Base-by-base conservation (phyloP, 2,797 vertebrate species). In the Loris lydekkerianus region DNA sequence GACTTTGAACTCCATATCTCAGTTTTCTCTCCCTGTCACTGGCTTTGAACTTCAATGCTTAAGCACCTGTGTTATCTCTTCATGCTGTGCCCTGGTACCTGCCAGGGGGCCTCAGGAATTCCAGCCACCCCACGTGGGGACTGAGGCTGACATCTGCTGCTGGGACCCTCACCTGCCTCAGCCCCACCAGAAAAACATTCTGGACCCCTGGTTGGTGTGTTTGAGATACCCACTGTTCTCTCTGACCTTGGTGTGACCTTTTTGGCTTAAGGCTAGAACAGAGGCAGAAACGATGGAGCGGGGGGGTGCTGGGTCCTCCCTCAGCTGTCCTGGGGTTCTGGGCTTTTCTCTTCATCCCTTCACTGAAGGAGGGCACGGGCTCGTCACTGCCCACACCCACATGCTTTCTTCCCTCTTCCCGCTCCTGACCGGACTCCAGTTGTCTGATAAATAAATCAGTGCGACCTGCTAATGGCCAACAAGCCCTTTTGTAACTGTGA, bases 1-100 rank as follows among this genome's bases (percentile, higher is more conserved):
- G 85, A 75, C 94, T 95, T 95, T 96, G 96, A 94, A 96, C 90
- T 87, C 49, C 0, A 37, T 40, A 77, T 95, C 90, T 94, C 90
- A 29, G 75, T 49, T 89, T 95, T 94, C 94, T 76, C 70, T 89
- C 89, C 60, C 15, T 75, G 90, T 58, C 72, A 25, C 81, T 49
- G 61, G 85, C 96, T 96, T 93, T 95, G 95, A 92, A 78, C 94
- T 77, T 81, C 85, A 63, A 2, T 83, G 49, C 78, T 58, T 53
- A 34, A 0, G 63, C 73, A 73, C 78, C 77, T 10, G 49, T 89
- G 81, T 80, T 73, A 43, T 84, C 89, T 84, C 27, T 27, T 88
- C 43, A 70, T 60, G 49, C 77, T 37, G 43, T 0, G 7, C 53
- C n/a, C 15, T 4, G 49, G 34, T 40, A 40, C 84, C 65, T 89